phyloP scores from a whole-genome alignment of 2,888 invertebrate species.

The Cremastobaeus sp. region DNA sequence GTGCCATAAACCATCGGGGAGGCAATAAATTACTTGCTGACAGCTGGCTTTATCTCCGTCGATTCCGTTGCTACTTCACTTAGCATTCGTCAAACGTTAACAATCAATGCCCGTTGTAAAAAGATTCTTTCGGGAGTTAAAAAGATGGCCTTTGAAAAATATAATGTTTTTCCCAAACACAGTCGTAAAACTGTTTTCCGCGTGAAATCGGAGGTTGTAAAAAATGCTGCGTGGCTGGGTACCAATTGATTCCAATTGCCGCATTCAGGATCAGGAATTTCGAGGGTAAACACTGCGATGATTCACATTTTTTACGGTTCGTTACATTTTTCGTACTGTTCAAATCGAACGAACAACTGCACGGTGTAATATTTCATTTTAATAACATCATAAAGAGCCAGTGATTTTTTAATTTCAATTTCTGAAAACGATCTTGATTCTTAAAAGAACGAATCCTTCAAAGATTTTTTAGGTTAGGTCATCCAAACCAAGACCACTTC shows the following conservation, averaged over 20 bases:
- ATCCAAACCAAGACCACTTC: too few species aligned
- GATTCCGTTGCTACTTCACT: slow-evolving; percentile 39
- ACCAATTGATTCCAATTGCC: slow-evolving; percentile 20
- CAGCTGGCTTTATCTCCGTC: slow-evolving; percentile 68
- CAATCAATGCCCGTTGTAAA: neutral
- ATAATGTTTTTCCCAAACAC: slow-evolving; percentile 6
- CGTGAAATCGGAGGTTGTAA: slow-evolving; percentile 1
- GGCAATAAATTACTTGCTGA: slow-evolving; percentile 75
- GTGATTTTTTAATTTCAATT: too few species aligned
- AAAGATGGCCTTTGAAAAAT: neutral
- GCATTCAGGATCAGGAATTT: neutral
- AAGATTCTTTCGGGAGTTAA: neutral
- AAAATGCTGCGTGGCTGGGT: neutral
- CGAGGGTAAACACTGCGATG: neutral
- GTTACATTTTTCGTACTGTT: too few species aligned
- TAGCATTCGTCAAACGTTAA: slow-evolving; percentile 11
- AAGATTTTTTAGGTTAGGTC: too few species aligned
- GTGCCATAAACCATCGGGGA: slow-evolving; percentile 73
- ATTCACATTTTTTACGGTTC: too few species aligned
- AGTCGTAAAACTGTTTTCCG: neutral
- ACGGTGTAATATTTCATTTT: too few species aligned
- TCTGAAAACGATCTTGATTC: too few species aligned
- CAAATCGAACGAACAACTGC: too few species aligned
- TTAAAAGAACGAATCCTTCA: too few species aligned
- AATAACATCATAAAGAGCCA: too few species aligned